Percentiles rank a stretch among this genome's conserved stretches.
Evolutionary conservation across 2,797 vertebrate species (phyloP).

Genomic region (Neostethus bicornis): DNA sequence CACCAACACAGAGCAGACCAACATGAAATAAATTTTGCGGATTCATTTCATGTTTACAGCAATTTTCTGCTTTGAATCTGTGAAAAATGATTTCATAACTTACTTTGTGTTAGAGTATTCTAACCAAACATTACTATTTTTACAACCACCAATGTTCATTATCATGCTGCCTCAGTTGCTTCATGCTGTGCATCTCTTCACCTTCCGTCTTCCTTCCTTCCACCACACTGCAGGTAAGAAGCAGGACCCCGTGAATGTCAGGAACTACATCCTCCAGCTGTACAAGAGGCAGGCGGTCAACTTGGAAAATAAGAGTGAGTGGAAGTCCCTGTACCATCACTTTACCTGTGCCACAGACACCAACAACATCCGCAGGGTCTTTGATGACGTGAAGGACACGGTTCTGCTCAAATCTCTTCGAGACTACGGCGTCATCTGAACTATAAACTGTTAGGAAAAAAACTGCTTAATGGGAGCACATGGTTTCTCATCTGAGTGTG

Average conservation of each 20-base stretch:
- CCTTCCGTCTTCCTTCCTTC: background rate
- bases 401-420: constrained; percentile 77
- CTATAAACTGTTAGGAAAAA: background rate
- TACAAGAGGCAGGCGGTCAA: constrained; percentile 74
- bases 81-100: too few relatives aligned
- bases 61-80: too few relatives aligned
- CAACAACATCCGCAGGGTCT: constrained; percentile 80
- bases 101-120: too few relatives aligned
- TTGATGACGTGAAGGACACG: constrained; percentile 78
- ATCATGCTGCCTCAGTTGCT: background rate
- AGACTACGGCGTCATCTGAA: constrained; percentile 80
- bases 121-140: too few relatives aligned
- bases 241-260: constrained; percentile 66
- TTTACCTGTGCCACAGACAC: constrained; percentile 86
- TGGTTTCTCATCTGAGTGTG: background rate
- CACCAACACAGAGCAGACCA: too few relatives aligned
- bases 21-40: too few relatives aligned
- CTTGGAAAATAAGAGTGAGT: constrained; percentile 50
- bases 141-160: background rate
- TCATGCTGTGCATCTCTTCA: background rate
- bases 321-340: constrained; percentile 79
- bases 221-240: constrained; percentile 63
- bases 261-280: constrained; percentile 72
- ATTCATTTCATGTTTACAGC: too few relatives aligned
- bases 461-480: background rate